Evolutionary conservation across 2,888 invertebrate genomes (phyloP).

Genomic region (Cistogaster globosa): DNA sequence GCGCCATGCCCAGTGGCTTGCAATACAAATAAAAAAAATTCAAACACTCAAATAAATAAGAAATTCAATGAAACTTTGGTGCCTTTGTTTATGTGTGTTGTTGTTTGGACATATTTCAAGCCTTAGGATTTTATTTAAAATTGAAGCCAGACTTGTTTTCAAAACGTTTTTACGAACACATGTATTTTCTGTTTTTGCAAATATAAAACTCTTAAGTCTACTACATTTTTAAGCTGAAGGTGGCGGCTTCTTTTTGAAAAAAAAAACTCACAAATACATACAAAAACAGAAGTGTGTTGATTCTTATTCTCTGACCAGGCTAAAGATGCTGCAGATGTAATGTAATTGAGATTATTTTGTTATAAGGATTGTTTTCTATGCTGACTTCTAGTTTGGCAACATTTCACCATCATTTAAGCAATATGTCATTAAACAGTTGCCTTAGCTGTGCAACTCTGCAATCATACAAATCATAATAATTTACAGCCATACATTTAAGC

Average conservation of each 20-base stretch:
- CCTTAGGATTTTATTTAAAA: slow-evolving; percentile 39
- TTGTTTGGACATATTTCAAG: slow-evolving; percentile 39
- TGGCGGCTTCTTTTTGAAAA: slow-evolving; percentile 24
- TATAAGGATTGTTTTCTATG: slow-evolving; percentile 31
- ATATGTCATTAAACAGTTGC: slow-evolving; percentile 81
- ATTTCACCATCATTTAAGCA: slow-evolving; percentile 76
- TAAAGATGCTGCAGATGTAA: slow-evolving; percentile 11
- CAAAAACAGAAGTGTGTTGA: background rate
- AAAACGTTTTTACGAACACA: background rate
- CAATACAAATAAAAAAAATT: slow-evolving; percentile 10
- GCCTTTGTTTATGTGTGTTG: slow-evolving; percentile 9
- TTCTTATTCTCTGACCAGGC: slow-evolving; percentile 3
- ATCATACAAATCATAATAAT: slow-evolving; percentile 81
- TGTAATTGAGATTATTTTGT: slow-evolving; percentile 7
- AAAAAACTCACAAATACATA: background rate
- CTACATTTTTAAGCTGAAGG: slow-evolving; percentile 42
- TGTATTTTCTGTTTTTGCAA: slow-evolving; percentile 1
- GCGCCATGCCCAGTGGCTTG: slow-evolving; percentile 75
- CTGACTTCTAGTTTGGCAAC: slow-evolving; percentile 72
- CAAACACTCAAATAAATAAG: background rate
- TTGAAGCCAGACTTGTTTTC: slow-evolving; percentile 15
- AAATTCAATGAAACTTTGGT: slow-evolving; percentile 19
- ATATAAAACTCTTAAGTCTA: slow-evolving; percentile 48
- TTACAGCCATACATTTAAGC: slow-evolving; percentile 79
- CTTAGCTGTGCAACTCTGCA: slow-evolving; percentile 68